A percentile compares a stretch with the other conserved stretches of the same genome.
phyloP scores from a whole-genome alignment of 2,113 vertebrate genomes.

The Zingel zingel region DNA sequence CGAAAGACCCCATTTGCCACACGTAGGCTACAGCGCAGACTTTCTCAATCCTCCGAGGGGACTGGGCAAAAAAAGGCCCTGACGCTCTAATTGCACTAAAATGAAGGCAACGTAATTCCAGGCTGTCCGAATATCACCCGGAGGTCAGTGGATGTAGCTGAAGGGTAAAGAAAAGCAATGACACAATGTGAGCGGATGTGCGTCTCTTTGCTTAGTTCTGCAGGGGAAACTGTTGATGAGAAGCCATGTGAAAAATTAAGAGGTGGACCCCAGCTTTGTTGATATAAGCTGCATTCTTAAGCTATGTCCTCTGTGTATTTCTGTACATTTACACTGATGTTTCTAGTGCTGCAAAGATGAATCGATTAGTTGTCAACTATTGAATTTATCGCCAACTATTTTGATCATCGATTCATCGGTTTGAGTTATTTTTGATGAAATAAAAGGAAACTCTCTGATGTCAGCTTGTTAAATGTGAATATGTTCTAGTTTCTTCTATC shows the following conservation, averaged over 20 bases:
- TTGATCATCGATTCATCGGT: no score
- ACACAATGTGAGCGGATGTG: conserved; percentile 28
- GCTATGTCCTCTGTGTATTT: not conserved
- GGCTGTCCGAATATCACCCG: conserved; percentile 25
- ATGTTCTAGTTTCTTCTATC: no score
- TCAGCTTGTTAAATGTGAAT: no score
- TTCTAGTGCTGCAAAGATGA: no score
- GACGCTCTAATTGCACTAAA: conserved; percentile 46
- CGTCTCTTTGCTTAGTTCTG: conserved; percentile 13
- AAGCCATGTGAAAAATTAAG: not conserved
- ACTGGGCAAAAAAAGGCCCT: not conserved
- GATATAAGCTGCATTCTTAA: conserved; percentile 16
- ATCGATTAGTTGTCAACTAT: no score
- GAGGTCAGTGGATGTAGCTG: conserved; percentile 21
- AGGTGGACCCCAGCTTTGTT: not conserved
- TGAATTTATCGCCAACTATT: no score
- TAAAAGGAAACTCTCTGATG: no score
- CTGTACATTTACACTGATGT: not conserved
- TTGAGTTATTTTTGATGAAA: no score
- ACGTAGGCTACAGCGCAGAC: conserved; percentile 15
- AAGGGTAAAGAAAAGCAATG: conserved; percentile 5
- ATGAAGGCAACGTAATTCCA: conserved; percentile 29
- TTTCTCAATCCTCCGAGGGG: conserved; percentile 19
- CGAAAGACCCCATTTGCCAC: conserved; percentile 21
- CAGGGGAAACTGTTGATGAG: conserved; percentile 1